phyloP scores from a whole-genome alignment of 2,113 vertebrate species.

The Sorex fumeus region DNA sequence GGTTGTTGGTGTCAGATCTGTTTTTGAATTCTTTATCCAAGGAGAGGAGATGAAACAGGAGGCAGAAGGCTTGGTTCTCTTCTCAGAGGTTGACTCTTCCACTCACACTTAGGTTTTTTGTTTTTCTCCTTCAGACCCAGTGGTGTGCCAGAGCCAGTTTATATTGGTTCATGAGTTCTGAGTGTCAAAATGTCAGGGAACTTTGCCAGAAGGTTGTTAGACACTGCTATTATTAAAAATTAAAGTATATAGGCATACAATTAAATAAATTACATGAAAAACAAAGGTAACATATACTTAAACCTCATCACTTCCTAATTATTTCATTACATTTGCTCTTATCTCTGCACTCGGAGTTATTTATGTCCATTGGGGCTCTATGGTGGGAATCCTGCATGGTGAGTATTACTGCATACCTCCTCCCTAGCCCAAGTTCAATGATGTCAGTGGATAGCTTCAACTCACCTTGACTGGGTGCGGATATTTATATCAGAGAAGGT shows the following conservation, averaged over 20 bases:
- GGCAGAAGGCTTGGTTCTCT: background rate
- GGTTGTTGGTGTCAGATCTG: background rate
- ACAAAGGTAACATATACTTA: constrained; percentile 22
- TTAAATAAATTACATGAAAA: constrained; percentile 40
- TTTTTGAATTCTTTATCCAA: background rate
- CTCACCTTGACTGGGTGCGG: background rate
- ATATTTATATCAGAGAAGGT: background rate
- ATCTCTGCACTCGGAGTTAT: background rate
- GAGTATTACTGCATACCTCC: background rate
- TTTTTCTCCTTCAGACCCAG: constrained; percentile 1
- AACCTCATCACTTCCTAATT: constrained; percentile 41
- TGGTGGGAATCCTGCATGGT: background rate
- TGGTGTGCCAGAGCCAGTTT: background rate
- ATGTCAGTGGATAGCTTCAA: background rate
- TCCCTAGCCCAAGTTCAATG: background rate
- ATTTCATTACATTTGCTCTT: constrained; percentile 4
- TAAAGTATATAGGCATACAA: constrained; percentile 16
- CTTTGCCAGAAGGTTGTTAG: constrained; percentile 30
- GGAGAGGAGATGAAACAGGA: background rate
- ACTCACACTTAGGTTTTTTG: background rate
- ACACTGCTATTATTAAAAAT: constrained; percentile 25
- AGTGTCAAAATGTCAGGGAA: constrained; percentile 41
- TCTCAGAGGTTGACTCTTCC: background rate
- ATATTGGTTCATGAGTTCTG: background rate
- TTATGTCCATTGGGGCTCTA: background rate